Base-by-base conservation (phyloP, 2,113 vertebrate species). In the Turnix velox region DNA sequence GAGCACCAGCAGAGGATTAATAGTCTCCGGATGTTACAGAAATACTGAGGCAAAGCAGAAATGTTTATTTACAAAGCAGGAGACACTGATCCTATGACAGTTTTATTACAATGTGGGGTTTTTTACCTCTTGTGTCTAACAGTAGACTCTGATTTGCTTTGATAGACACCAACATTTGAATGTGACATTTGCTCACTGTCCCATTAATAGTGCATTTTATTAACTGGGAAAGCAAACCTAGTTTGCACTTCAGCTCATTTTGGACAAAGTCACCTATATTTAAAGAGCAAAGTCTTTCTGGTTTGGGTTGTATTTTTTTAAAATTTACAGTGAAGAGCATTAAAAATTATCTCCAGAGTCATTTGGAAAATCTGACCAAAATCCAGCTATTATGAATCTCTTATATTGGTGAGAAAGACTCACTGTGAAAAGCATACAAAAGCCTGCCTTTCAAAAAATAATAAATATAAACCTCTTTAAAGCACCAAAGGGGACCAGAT, bases 11-110 rank as follows among this genome's bases (percentile, higher is more conserved):
- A 92, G 88, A 95, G 93, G 93, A 69, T 96, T 96, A 97, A 96
- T 68, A 84, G 94, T 90, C 94, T 97, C 95, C 35, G 89, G 93
- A 92, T 90, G 92, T 82, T 96, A 92, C 65, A 91, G 88, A 95
- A 96, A 97, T 81, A 95, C 81, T 10, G 1, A 94, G 57, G 94
- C 88, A 96, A 95, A 95, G 94, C 76, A 93, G 91, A 93, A 88
- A 95, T 92, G 84, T 93, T 95, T 96, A 95, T 97, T 96, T 95
- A 92, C 90, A 96, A 97, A 96, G 94, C 86, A 97, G 85, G 92
- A 96, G 92, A 96, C 93, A 93, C 92, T 93, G 94, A 96, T 91
- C 85, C 93, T 88, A 85, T 83, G 72, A 93, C 95, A 94, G 94
- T 91, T 97, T 93, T 93, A 94, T 85, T 95, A 93, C 89, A 93